Base-by-base conservation (phyloP, 1,140 invertebrate genomes). In the Oncopodura yosiiana region DNA sequence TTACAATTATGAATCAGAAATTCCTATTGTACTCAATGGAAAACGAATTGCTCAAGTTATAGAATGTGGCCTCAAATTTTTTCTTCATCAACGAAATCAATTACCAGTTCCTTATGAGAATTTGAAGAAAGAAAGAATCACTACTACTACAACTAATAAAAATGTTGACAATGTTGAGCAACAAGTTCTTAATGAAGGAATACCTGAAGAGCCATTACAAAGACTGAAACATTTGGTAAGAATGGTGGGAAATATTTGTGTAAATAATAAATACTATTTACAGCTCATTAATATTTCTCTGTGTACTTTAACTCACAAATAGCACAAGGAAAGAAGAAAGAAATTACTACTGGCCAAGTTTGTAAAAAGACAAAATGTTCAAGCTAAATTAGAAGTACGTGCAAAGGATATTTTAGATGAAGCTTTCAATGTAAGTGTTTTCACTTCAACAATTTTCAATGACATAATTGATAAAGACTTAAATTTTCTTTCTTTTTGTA, bases 21-120 rank as follows among this genome's bases (percentile, higher is more conserved):
- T 27, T 3, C 3, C 39, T 3, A 23, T 19, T 55, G 8, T 14
- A 48, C 1, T 8, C 9, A 6, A 12, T 30, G 30, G 14, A 8
- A 9, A n/a, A 34, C 18, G 24, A 55, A 32, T 14, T 49, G 8
- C 21, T 36, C 16, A 3, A 11, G 0, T 26, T 57, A 52, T 58
- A 4, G 48, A 56, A 24, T 23, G 45, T 27, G 59, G 59, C 3
- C 43, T 61, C 11, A 56, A 43, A 18, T 61, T 57, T 34, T 53
- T 56, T 24, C 34, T 61, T 12, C 57, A 43, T 50, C 59, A 61
- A 46, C 36, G 51, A 24, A 51, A 51, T 23, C 59, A 61, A 36
- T 49, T 61, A 29, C 54, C 54, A 12, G n/a, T 57, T 19, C 59
- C 59, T 16, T 61, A 43, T 61, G 54, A 61, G 37, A 37, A 39